A percentile compares a stretch with the other conserved stretches of the same genome.
phyloP scores from a whole-genome alignment of 1,140 invertebrate species.

The Heliconius hermathena region DNA sequence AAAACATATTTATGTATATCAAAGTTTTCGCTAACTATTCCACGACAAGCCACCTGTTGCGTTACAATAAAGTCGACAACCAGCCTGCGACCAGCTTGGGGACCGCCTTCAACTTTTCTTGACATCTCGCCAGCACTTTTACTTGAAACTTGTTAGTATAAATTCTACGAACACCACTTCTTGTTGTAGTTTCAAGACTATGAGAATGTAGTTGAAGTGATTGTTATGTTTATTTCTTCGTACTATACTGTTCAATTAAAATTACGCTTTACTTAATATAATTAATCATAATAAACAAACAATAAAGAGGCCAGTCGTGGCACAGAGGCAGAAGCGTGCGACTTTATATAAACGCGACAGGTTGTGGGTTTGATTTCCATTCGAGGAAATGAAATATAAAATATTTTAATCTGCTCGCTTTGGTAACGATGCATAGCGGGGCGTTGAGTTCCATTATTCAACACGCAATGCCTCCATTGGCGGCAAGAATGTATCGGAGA shows the following conservation, averaged over 20 bases:
- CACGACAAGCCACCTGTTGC: slow-evolving; percentile 49
- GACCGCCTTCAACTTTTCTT: slow-evolving; percentile 47
- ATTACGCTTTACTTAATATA: not conserved
- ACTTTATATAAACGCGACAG: too few relatives aligned
- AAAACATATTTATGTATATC: slow-evolving; percentile 17
- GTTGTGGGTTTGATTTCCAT: too few relatives aligned
- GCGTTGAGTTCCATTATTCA: too few relatives aligned
- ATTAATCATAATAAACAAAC: not conserved
- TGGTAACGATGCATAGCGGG: too few relatives aligned
- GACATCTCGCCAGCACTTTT: slow-evolving; percentile 44
- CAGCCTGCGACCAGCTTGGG: slow-evolving; percentile 35
- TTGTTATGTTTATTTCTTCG: not conserved
- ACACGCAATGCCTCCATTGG: too few relatives aligned
- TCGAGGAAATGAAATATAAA: too few relatives aligned
- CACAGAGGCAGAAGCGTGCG: too few relatives aligned
- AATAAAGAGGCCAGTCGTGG: not conserved
- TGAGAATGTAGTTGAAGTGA: not conserved
- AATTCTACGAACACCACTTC: not conserved
- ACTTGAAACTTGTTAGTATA: slow-evolving; percentile 31
- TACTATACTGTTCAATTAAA: not conserved
- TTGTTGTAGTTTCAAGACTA: not conserved
- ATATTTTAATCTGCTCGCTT: too few relatives aligned
- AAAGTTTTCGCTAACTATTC: slow-evolving; percentile 33
- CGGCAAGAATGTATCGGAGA: too few relatives aligned
- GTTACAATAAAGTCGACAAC: slow-evolving; percentile 38